Conservation (phyloP, 2,797 vertebrate species). For the Rhabdophis nuchalis region DNA sequence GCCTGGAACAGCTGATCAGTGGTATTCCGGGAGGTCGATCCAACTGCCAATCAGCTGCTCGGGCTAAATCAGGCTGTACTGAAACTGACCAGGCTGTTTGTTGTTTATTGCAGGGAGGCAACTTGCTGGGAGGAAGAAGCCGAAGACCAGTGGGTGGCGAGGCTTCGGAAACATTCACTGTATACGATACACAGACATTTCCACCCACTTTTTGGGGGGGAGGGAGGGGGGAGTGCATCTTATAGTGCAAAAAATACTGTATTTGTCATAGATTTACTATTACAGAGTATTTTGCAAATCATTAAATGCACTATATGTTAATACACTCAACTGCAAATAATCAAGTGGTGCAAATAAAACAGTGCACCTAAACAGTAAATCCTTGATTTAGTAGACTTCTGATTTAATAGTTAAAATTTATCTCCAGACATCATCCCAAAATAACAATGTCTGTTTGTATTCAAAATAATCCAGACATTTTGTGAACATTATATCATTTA, state of each 20-base stretch:
- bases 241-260: no score
- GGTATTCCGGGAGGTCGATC: no score
- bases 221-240: accelerated
- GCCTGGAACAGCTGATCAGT: no score
- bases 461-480: neutral
- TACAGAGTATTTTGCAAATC: neutral
- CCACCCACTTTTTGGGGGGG: no score
- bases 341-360: neutral
- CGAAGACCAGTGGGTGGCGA: no score
- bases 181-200: no score
- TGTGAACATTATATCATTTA: neutral
- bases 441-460: neutral
- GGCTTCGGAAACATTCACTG: no score
- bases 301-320: neutral
- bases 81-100: no score
- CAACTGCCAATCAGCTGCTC: no score
- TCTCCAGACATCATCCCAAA: neutral
- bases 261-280: neutral
- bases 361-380: neutral
- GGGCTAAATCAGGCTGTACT: no score
- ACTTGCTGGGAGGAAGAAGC: no score
- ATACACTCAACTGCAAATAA: neutral
- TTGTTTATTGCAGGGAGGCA: no score
- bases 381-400: neutral
- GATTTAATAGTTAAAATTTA: neutral